phyloP scores from a whole-genome alignment of 2,113 vertebrate genomes.

The Xiphorhynchus elegans region DNA sequence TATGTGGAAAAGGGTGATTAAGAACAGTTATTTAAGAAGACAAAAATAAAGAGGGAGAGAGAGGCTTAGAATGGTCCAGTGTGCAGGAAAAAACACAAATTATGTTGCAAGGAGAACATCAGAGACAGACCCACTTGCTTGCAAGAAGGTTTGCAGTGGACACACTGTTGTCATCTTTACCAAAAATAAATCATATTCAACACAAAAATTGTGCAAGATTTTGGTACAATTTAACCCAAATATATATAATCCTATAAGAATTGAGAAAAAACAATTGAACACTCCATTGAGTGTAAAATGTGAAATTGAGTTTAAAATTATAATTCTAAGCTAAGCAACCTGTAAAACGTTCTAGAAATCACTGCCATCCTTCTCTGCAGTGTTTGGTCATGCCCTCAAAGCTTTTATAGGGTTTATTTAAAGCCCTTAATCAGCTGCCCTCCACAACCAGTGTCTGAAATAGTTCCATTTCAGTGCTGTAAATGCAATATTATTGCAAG shows the following conservation, averaged over 20 bases:
- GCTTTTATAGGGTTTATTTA: fast-evolving
- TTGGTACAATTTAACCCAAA: neutral
- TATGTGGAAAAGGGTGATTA: neutral
- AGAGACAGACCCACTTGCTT: neutral
- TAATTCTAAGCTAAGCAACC: neutral
- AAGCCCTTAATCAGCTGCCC: neutral
- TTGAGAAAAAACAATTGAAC: fast-evolving
- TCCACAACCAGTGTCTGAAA: neutral
- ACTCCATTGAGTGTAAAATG: neutral
- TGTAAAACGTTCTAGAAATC: neutral
- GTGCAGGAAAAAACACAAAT: neutral
- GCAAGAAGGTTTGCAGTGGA: neutral
- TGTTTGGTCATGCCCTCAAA: neutral
- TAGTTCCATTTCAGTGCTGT: neutral
- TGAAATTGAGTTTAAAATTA: neutral
- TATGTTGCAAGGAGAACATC: neutral
- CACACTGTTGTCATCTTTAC: neutral
- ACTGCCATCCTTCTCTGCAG: neutral
- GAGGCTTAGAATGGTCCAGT: neutral
- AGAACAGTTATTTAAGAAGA: neutral
- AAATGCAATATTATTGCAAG: neutral
- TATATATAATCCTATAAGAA: neutral
- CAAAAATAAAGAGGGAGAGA: neutral
- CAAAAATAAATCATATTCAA: neutral
- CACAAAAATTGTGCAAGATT: neutral